Evolutionary conservation across 2,113 vertebrate genomes (phyloP).

Genomic region (Labeo catla): DNA sequence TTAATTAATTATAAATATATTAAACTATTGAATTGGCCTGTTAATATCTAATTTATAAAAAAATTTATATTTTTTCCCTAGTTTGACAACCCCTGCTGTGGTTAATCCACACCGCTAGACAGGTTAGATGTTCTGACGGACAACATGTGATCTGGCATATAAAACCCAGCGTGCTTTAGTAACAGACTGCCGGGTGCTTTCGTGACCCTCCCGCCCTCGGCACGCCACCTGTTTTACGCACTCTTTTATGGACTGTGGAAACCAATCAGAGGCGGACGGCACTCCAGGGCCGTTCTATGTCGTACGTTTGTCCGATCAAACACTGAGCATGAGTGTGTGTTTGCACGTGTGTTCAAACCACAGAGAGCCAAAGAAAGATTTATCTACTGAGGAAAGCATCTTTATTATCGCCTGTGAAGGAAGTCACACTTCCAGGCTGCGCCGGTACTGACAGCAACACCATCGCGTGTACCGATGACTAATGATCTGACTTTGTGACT

Average conservation of each 20-base stretch:
- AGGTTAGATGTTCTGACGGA: conserved; percentile 6
- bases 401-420: conserved; percentile 10
- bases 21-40: too few species aligned
- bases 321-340: background rate
- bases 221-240: conserved; percentile 36
- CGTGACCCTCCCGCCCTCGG: background rate
- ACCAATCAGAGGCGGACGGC: background rate
- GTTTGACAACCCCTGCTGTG: background rate
- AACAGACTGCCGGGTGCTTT: conserved; percentile 4
- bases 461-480: conserved; percentile 1
- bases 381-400: conserved; percentile 9
- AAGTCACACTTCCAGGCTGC: background rate
- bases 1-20: too few species aligned
- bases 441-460: background rate
- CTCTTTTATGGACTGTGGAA: conserved; percentile 44
- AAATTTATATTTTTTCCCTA: too few species aligned
- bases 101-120: background rate
- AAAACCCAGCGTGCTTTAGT: conserved; percentile 43
- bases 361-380: conserved; percentile 15
- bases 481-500: conserved; percentile 32
- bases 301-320: background rate
- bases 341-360: background rate
- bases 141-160: conserved; percentile 10
- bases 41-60: too few species aligned
- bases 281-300: background rate